Evolutionary conservation across 2,888 invertebrate species (phyloP).

Genomic region (Sinotaia quadrata): DNA sequence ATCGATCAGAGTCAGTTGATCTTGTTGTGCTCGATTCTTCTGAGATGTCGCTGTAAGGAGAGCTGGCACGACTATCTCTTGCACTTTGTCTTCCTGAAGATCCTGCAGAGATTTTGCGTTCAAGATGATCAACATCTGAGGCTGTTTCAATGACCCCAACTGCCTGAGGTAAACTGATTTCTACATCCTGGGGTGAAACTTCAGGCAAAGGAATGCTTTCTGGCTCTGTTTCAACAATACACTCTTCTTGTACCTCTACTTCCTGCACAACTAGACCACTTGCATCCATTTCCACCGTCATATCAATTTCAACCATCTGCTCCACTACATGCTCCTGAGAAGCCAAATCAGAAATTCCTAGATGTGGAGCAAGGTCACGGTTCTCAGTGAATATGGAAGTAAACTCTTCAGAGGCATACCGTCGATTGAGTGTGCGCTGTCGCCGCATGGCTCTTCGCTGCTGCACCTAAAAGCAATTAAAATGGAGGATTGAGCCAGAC

Average conservation of each 20-base stretch:
- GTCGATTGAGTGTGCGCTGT: constrained; percentile 69
- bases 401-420: constrained; percentile 71
- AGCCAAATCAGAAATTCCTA: constrained; percentile 31
- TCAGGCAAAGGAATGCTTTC: constrained; percentile 31
- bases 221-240: constrained; percentile 10
- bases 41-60: constrained; percentile 53
- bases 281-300: constrained; percentile 35
- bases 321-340: constrained; percentile 47
- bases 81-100: neutral
- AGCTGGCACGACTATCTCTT: constrained; percentile 30
- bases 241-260: constrained; percentile 35
- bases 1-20: neutral
- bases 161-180: neutral
- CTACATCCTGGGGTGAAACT: constrained; percentile 21
- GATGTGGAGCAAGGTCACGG: constrained; percentile 46
- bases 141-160: constrained; percentile 1
- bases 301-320: constrained; percentile 43
- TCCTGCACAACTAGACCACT: constrained; percentile 14
- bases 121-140: neutral
- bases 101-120: neutral
- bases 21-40: constrained; percentile 36
- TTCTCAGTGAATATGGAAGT: constrained; percentile 68
- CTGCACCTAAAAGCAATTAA: constrained; percentile 37
- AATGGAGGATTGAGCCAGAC: too few relatives aligned
- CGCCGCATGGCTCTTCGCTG: constrained; percentile 66